Conservation (phyloP, 1,140 invertebrate genomes). For the Drosophila ambigua region DNA sequence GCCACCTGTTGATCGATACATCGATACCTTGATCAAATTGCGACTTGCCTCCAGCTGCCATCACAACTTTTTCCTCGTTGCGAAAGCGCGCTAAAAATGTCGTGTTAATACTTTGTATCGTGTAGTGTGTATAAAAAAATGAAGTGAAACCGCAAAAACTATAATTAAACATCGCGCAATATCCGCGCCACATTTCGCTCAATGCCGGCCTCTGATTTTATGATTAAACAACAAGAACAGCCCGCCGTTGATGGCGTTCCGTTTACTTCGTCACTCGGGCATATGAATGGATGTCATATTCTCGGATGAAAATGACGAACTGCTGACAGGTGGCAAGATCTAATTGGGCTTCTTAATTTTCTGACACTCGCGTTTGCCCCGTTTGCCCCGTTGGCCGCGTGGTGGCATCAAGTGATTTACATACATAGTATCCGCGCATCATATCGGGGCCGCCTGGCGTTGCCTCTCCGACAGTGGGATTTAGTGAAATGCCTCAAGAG, state of each 20-base stretch:
- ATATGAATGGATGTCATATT: conserved; percentile 80
- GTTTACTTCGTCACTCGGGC: conserved; percentile 71
- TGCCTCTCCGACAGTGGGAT: conserved; percentile 19
- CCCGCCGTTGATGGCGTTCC: conserved; percentile 66
- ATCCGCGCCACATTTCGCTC: conserved; percentile 44
- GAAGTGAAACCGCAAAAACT: conserved; percentile 2
- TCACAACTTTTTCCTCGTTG: too few species aligned
- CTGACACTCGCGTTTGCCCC: conserved; percentile 62
- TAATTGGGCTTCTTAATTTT: conserved; percentile 84
- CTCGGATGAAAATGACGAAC: conserved; percentile 79
- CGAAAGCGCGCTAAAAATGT: too few species aligned
- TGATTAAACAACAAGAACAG: conserved; percentile 46
- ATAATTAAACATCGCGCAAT: conserved; percentile 45
- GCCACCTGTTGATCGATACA: too few species aligned
- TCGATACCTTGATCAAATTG: too few species aligned
- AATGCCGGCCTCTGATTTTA: conserved; percentile 33
- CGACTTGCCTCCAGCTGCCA: too few species aligned
- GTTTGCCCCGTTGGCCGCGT: too few species aligned
- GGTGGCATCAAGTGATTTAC: conserved; percentile 57
- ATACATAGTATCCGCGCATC: conserved; percentile 6
- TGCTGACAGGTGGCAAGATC: conserved; percentile 83
- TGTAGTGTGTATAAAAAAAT: neutral
- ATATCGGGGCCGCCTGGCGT: too few species aligned
- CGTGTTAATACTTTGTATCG: too few species aligned
- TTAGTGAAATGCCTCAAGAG: conserved; percentile 39